Evolutionary conservation across 2,797 vertebrate genomes (phyloP), one percentile per base, ranked within the genome.

Genomic region (Iguana delicatissima): DNA sequence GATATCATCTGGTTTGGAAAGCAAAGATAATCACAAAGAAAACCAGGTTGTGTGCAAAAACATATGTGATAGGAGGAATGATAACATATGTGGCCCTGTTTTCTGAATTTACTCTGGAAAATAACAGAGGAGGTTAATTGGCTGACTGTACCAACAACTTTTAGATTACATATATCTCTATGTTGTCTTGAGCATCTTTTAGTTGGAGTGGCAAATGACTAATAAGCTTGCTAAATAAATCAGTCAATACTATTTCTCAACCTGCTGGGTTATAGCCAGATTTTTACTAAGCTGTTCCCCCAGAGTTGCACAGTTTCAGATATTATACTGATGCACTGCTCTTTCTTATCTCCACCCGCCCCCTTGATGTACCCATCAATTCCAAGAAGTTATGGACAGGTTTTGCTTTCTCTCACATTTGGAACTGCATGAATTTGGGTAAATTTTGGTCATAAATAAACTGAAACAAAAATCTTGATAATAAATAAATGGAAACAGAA

Each of bases 1-100:
- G 1, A 91, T 64, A 87, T 85, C 26, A n/a, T 89, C 80, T 62
- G 79, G 8, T 72, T 85, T 85, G 88, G 4, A 59, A 12, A 52
- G 76, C 42, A 86, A 50, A 67, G 69, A 38, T 76, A 89, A 79
- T 18, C 86, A 52, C 62, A 92, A 1, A 46, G 89, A 6, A 59
- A 46, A 50, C 2, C 16, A 9, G 13, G 5, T 22, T 2, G 73
- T 84, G 69, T 64, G 64, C 52, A 3, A 88, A 90, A 55, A 50
- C 83, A 22, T 1, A 6, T 38, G 32, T 57, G 38, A 35, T 13
- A 29, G 64, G n/a, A 38, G n/a, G 24, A 73, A 3, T 57, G 79
- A 57, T 46, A 73, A 1, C 20, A 22, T 73, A 67, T 42, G 29
- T 57, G 35, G 55, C 29, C 10, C 57, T 74, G 72, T 89, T 83